These are phyloP conservation scores for Julus scandinavius DNA, from an alignment of 2,888 invertebrate genomes.

Conservation along the genomic window DNA sequence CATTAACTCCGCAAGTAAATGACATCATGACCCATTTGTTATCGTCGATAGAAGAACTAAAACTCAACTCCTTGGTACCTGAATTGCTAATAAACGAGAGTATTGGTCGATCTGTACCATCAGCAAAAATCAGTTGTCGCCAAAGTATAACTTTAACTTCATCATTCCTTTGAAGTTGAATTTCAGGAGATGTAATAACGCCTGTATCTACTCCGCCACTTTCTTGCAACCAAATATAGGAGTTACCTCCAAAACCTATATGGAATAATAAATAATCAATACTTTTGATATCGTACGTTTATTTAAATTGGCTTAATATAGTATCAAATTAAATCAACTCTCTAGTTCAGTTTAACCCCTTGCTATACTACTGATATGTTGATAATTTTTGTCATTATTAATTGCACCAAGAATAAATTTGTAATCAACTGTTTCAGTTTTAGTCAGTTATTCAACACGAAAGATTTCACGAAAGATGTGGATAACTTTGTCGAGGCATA, in stretches of 20 bases:
- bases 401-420: no score
- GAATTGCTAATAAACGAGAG: neutral
- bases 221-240: conserved; percentile 16
- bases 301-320: no score
- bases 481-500: no score
- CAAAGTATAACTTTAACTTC: neutral
- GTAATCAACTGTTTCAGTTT: no score
- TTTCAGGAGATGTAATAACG: neutral
- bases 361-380: no score
- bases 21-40: neutral
- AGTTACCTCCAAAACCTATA: neutral
- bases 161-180: neutral
- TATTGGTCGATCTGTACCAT: neutral
- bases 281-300: no score
- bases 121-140: neutral
- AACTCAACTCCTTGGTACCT: neutral
- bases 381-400: no score
- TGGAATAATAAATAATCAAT: no score
- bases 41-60: neutral
- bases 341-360: no score
- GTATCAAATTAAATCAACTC: no score
- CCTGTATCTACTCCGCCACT: neutral
- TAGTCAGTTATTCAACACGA: no score
- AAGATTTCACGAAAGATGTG: no score
- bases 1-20: neutral